phyloP scores from a whole-genome alignment of 2,797 vertebrate species.

The Gymnoscopelus braueri region DNA sequence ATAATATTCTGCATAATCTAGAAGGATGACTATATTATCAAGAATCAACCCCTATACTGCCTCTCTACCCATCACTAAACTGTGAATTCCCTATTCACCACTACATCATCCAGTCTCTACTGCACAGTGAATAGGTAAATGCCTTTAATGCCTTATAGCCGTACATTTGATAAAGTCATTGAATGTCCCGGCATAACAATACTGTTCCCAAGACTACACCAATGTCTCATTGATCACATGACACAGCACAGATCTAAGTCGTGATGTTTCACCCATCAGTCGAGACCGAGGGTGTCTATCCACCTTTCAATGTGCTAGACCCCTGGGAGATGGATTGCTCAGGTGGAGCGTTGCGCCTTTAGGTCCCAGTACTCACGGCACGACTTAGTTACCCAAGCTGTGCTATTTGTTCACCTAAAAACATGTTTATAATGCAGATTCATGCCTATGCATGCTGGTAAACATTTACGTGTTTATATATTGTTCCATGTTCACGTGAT shows the following conservation, averaged over 20 bases:
- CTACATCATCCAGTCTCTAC: background rate
- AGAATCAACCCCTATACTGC: background rate
- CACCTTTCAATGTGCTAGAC: too few species aligned
- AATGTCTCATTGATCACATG: background rate
- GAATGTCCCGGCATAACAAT: background rate
- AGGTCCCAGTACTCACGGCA: too few species aligned
- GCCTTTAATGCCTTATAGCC: too few species aligned
- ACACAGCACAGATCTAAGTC: background rate
- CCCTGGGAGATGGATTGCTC: too few species aligned
- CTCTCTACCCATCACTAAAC: background rate
- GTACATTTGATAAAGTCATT: background rate
- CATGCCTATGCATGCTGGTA: background rate
- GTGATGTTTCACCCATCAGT: background rate
- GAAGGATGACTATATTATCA: background rate
- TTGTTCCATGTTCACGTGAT: constrained; percentile 11
- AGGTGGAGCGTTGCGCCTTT: too few species aligned
- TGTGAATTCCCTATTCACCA: background rate
- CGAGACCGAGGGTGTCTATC: too few species aligned
- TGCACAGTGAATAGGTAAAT: background rate
- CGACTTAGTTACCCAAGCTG: too few species aligned
- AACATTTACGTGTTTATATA: background rate
- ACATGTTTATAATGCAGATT: background rate
- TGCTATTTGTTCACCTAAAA: background rate
- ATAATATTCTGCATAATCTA: background rate
- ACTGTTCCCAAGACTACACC: background rate